phyloP scores from a whole-genome alignment of 1,140 invertebrate species.

The Apis cerana region DNA sequence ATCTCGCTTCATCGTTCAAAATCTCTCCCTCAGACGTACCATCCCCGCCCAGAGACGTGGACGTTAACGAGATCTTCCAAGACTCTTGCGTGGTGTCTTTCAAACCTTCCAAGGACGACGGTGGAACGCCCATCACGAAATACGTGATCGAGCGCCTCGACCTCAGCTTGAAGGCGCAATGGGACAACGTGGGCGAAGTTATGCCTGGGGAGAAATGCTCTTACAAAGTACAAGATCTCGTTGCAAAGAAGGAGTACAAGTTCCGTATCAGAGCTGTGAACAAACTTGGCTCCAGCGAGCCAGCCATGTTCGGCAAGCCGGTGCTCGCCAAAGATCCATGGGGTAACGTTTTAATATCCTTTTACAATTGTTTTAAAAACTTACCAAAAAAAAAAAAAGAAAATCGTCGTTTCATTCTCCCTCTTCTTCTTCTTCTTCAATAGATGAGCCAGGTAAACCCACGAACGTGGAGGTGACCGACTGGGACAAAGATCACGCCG shows the following conservation, averaged over 20 bases:
- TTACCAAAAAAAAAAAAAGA: neutral
- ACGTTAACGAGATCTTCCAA: constrained; percentile 95
- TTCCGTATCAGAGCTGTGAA: constrained; percentile 98
- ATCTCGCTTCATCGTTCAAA: no score
- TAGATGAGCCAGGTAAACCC: constrained; percentile 96
- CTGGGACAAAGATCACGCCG: constrained; percentile 98
- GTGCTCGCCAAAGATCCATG: constrained; percentile 98
- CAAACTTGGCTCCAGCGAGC: constrained; percentile 93
- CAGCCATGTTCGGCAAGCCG: constrained; percentile 91
- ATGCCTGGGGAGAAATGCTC: constrained; percentile 84
- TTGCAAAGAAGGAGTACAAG: constrained; percentile 94
- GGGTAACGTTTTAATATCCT: constrained; percentile 83
- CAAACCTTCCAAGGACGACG: constrained; percentile 96
- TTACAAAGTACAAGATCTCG: constrained; percentile 94
- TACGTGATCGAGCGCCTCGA: constrained; percentile 98
- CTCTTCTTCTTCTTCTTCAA: no score
- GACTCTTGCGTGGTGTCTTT: constrained; percentile 95
- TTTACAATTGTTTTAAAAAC: neutral
- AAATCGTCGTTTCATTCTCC: neutral
- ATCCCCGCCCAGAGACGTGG: constrained; percentile 91
- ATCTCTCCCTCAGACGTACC: constrained; percentile 96
- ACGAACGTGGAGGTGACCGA: constrained; percentile 94
- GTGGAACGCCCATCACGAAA: constrained; percentile 93
- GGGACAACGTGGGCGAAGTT: constrained; percentile 92
- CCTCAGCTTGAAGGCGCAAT: constrained; percentile 91